phyloP scores from a whole-genome alignment of 2,888 invertebrate species.

The Nemotelus pantherinus region DNA sequence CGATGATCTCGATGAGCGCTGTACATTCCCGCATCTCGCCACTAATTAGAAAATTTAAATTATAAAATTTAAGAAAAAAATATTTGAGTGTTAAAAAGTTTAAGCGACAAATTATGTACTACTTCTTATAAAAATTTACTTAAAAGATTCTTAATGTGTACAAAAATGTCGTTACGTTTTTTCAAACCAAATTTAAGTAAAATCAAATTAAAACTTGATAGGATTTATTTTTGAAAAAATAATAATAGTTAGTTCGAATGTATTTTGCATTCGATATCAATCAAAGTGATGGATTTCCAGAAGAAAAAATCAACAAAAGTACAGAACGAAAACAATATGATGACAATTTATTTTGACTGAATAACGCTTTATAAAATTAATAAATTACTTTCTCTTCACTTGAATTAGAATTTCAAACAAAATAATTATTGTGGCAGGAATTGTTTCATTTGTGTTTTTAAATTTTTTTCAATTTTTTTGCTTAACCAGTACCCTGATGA shows the following conservation, averaged over 20 bases:
- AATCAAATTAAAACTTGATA: neutral
- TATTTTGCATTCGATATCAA: no score
- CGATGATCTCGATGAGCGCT: conserved; percentile 52
- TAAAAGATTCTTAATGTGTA: neutral
- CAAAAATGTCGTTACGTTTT: neutral
- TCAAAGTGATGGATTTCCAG: no score
- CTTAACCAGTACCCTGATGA: conserved; percentile 64
- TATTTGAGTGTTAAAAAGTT: conserved; percentile 34
- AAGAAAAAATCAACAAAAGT: no score
- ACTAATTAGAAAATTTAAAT: conserved; percentile 48
- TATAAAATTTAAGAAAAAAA: conserved; percentile 46
- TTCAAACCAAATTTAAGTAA: conserved; percentile 4
- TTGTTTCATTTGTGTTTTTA: conserved; percentile 49
- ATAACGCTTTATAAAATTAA: no score
- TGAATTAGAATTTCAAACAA: neutral
- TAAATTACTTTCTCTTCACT: no score
- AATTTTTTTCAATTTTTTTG: conserved; percentile 57
- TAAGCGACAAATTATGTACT: conserved; percentile 21
- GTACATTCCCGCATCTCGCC: conserved; percentile 46
- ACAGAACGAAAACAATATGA: no score
- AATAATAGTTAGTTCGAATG: no score
- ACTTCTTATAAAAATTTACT: neutral
- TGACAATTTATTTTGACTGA: no score
- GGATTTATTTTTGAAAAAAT: no score
- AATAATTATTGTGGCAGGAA: conserved; percentile 33